Evolutionary conservation across 64 coral and sea anemone genomes (phyloP).

Genomic region (Acropora yongei): DNA sequence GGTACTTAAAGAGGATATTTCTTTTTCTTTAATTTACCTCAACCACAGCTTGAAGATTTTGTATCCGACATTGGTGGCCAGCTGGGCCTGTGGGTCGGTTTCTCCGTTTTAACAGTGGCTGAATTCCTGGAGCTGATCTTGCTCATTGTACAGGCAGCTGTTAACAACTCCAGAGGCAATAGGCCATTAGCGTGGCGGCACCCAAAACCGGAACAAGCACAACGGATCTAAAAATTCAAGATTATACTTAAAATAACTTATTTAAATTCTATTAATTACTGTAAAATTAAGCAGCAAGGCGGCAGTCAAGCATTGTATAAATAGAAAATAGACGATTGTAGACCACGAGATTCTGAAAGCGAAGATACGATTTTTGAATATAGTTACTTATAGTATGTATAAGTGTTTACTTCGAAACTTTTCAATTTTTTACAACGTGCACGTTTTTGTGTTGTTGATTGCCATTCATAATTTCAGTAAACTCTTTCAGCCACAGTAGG

Average conservation of each 20-base stretch:
- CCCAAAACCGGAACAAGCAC: background rate
- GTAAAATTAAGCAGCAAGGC: no score
- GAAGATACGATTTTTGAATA: no score
- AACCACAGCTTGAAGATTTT: conserved; percentile 34
- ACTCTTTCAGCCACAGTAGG: no score
- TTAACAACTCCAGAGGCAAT: background rate
- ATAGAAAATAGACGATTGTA: no score
- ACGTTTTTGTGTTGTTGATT: no score
- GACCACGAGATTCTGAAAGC: no score
- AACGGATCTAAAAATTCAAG: background rate
- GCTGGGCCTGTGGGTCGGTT: conserved; percentile 46
- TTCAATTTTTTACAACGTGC: no score
- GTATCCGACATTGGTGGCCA: conserved; percentile 54
- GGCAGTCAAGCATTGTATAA: no score
- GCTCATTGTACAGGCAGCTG: background rate
- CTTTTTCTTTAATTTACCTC: background rate
- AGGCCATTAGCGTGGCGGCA: background rate
- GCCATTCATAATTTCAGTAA: no score
- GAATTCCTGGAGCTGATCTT: conserved; percentile 30
- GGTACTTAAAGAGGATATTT: background rate
- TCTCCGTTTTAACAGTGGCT: conserved; percentile 37
- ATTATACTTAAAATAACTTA: background rate
- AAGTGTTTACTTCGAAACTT: no score
- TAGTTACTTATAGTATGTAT: no score
- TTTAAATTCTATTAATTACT: no score